Conservation (phyloP, 1,140 invertebrate genomes). For the Goniozus legneri region DNA sequence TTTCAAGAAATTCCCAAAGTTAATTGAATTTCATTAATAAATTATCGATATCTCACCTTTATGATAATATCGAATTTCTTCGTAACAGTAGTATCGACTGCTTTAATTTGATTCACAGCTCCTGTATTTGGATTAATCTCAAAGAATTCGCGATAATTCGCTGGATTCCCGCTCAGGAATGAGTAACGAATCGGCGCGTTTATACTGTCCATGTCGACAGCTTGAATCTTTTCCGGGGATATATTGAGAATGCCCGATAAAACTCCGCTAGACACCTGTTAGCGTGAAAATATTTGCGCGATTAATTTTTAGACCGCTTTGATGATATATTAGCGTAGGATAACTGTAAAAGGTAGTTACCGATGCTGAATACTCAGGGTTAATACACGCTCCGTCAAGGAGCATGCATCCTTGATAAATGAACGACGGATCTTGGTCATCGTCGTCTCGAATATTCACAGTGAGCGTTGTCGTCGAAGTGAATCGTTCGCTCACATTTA, state of each 20-base stretch:
- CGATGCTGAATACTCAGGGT: constrained; percentile 74
- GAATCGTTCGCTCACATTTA: constrained; percentile 68
- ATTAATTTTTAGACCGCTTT: too few relatives aligned
- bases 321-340: neutral
- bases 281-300: too few relatives aligned
- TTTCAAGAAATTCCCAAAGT: too few relatives aligned
- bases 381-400: constrained; percentile 75
- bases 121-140: constrained; percentile 77
- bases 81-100: constrained; percentile 72
- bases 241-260: constrained; percentile 78
- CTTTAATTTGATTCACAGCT: constrained; percentile 72
- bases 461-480: constrained; percentile 81
- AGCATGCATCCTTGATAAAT: constrained; percentile 79
- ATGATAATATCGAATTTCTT: constrained; percentile 72
- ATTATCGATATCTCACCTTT: constrained; percentile 62
- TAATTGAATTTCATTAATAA: too few relatives aligned
- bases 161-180: constrained; percentile 74
- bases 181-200: constrained; percentile 76
- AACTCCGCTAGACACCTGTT: constrained; percentile 73
- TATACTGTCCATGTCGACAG: constrained; percentile 83
- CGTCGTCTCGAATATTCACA: constrained; percentile 81
- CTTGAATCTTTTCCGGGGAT: constrained; percentile 83
- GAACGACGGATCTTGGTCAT: constrained; percentile 85
- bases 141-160: constrained; percentile 76
- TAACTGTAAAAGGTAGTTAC: too few relatives aligned